These are phyloP conservation scores for Exaiptasia diaphana DNA, from an alignment of 64 coral and sea anemone genomes.

Conservation along the genomic window DNA sequence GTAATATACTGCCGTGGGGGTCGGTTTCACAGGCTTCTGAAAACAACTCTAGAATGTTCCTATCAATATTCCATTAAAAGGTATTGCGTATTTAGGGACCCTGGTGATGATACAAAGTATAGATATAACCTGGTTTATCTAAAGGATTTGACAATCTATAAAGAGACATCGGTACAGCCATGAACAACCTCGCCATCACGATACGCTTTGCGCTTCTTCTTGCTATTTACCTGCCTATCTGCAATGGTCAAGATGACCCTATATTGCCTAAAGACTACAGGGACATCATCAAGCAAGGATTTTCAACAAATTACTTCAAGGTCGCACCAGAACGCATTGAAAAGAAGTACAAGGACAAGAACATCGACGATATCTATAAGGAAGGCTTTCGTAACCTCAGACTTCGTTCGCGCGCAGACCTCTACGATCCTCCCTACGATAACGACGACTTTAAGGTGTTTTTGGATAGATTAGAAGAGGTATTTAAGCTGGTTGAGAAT, in stretches of 20 bases:
- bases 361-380: slow-evolving; percentile 20
- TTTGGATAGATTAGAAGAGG: neutral
- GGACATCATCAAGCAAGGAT: slow-evolving; percentile 29
- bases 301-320: slow-evolving; percentile 76
- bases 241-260: neutral
- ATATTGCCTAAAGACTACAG: slow-evolving; percentile 21
- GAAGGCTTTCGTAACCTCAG: slow-evolving; percentile 55
- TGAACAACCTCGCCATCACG: neutral
- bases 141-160: neutral
- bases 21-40: too few species aligned
- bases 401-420: slow-evolving; percentile 29
- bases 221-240: neutral
- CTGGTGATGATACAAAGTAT: neutral
- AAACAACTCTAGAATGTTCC: too few species aligned
- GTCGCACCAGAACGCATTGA: neutral
- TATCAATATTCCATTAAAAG: too few species aligned
- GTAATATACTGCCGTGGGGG: too few species aligned
- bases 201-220: neutral
- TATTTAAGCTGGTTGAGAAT: too few species aligned
- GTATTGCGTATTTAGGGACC: neutral
- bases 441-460: neutral
- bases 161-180: neutral
- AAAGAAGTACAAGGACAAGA: slow-evolving; percentile 28
- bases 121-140: neutral
- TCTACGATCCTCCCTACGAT: neutral